Evolutionary conservation across 1,140 invertebrate genomes (phyloP).

Genomic region (Zaprionus davidi): DNA sequence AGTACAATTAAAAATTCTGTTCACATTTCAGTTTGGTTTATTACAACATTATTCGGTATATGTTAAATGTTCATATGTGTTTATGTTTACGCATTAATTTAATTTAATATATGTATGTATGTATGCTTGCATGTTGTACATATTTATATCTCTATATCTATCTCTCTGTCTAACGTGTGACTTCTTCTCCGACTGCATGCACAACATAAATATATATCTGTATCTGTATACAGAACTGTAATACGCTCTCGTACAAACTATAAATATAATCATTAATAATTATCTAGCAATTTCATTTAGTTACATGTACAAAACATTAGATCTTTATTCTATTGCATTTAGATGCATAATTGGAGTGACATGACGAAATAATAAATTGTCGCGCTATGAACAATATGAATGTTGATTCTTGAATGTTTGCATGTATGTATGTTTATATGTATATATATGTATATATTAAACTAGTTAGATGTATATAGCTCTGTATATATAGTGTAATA

Average conservation of each 20-base stretch:
- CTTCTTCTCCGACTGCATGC: constrained; percentile 29
- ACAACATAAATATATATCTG: constrained; percentile 59
- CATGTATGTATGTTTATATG: constrained; percentile 7
- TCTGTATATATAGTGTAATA: constrained; percentile 42
- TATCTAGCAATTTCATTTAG: constrained; percentile 79
- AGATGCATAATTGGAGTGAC: constrained; percentile 82
- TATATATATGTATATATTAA: constrained; percentile 66
- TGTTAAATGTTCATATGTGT: constrained; percentile 61
- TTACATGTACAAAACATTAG: constrained; percentile 69
- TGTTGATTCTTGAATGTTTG: constrained; percentile 55
- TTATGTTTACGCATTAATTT: constrained; percentile 31
- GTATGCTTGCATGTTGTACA: constrained; percentile 29
- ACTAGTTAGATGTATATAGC: constrained; percentile 69
- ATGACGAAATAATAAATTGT: constrained; percentile 67
- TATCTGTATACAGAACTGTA: constrained; percentile 53
- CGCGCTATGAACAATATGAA: constrained; percentile 63
- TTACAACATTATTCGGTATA: constrained; percentile 78
- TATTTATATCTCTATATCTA: constrained; percentile 26
- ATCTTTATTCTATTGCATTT: constrained; percentile 70
- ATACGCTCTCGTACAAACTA: constrained; percentile 57
- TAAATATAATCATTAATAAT: constrained; percentile 59
- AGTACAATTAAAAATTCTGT: constrained; percentile 82
- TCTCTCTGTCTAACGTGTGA: constrained; percentile 56
- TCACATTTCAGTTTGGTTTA: constrained; percentile 81
- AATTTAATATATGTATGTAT: constrained; percentile 28